These are phyloP conservation scores for Gonatopus flavifemur DNA, from an alignment of 1,140 invertebrate species.

Conservation along the genomic window DNA sequence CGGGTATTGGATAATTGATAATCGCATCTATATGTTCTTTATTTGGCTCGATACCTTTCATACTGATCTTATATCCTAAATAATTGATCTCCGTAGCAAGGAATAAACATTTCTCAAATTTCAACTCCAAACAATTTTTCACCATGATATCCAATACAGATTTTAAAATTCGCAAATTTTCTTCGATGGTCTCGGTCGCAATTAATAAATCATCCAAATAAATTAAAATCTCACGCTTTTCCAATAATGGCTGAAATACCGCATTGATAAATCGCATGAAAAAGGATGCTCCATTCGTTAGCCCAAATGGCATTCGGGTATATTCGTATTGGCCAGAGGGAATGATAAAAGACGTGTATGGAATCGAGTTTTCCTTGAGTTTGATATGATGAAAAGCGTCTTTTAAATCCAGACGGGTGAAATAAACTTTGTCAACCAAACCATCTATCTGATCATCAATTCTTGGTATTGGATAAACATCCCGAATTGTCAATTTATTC, in stretches of 20 bases:
- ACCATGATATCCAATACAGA: not conserved
- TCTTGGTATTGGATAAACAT: not conserved
- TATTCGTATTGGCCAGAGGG: not conserved
- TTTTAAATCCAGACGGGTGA: not conserved
- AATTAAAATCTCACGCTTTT: not conserved
- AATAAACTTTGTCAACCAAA: not conserved
- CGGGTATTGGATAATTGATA: not conserved
- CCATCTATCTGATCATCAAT: not conserved
- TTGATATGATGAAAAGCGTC: not conserved
- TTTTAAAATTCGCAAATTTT: not conserved
- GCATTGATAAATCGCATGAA: not conserved
- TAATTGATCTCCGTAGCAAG: not conserved
- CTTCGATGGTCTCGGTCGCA: not conserved
- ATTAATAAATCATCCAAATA: not conserved
- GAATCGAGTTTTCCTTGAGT: not conserved
- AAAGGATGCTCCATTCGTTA: not conserved
- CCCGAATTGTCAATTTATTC: not conserved
- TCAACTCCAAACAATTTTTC: not conserved
- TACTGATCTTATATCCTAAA: not conserved
- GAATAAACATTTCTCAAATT: not conserved
- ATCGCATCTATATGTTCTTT: not conserved
- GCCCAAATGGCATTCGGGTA: not conserved
- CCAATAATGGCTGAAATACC: not conserved
- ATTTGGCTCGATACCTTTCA: not conserved
- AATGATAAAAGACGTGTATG: not conserved